Evolutionary conservation across 2,797 vertebrate species (phyloP).

Genomic region (Malacoraja senta): DNA sequence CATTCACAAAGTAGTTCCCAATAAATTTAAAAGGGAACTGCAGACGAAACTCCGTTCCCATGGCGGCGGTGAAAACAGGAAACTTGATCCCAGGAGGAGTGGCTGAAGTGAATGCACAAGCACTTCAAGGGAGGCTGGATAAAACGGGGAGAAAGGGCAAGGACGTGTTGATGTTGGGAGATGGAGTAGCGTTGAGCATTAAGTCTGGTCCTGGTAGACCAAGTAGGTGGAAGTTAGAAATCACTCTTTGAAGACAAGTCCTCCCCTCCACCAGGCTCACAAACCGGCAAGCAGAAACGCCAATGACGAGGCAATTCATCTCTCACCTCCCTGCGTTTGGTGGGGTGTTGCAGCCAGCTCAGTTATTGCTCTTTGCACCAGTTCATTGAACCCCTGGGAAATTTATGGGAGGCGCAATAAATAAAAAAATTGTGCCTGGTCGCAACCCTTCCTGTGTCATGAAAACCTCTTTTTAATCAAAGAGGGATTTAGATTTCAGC

Average conservation of each 20-base stretch:
- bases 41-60: background rate
- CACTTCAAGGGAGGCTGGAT: background rate
- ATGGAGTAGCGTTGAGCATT: background rate
- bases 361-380: background rate
- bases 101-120: too few species aligned
- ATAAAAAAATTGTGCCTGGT: background rate
- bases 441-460: background rate
- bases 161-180: background rate
- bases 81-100: background rate
- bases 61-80: background rate
- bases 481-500: background rate
- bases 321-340: background rate
- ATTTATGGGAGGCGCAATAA: background rate
- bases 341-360: background rate
- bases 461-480: background rate
- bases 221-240: background rate
- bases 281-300: background rate
- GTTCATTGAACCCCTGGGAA: background rate
- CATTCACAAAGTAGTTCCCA: background rate
- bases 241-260: background rate
- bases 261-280: background rate
- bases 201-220: background rate
- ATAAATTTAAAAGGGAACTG: background rate
- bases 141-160: background rate
- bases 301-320: background rate